These are phyloP conservation scores for Diuraphis noxia DNA, from an alignment of 1,140 invertebrate genomes.

Conservation along the genomic window DNA sequence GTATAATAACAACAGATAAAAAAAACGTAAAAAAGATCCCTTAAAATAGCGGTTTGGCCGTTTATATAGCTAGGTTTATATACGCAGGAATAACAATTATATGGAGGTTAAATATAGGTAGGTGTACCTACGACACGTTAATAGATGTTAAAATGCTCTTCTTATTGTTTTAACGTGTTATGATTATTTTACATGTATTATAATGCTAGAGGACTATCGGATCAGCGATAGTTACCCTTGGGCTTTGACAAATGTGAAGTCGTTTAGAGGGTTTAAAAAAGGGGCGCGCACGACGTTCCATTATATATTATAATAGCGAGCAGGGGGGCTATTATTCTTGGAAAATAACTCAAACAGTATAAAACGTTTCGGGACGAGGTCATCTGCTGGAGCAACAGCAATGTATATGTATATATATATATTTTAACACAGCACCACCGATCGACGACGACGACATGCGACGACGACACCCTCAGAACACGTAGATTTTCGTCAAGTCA, in stretches of 20 bases:
- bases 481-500: background rate
- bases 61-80: background rate
- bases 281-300: background rate
- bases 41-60: background rate
- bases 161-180: constrained; percentile 36
- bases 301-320: background rate
- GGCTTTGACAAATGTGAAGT: constrained; percentile 33
- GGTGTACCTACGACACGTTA: background rate
- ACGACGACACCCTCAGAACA: background rate
- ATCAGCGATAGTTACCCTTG: constrained; percentile 10
- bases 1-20: background rate
- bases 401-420: background rate
- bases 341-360: constrained; percentile 19
- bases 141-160: constrained; percentile 29
- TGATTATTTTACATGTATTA: background rate
- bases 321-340: constrained; percentile 22
- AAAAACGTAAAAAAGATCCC: background rate
- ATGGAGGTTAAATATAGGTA: background rate
- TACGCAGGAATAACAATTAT: background rate
- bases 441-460: background rate
- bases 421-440: background rate
- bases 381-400: background rate
- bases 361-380: constrained; percentile 33
- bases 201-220: background rate
- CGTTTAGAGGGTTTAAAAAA: constrained; percentile 22